Evolutionary conservation across 35 echinoderm and acorn worm species (phyloP).

Genomic region (Holothuria glaberrima): DNA sequence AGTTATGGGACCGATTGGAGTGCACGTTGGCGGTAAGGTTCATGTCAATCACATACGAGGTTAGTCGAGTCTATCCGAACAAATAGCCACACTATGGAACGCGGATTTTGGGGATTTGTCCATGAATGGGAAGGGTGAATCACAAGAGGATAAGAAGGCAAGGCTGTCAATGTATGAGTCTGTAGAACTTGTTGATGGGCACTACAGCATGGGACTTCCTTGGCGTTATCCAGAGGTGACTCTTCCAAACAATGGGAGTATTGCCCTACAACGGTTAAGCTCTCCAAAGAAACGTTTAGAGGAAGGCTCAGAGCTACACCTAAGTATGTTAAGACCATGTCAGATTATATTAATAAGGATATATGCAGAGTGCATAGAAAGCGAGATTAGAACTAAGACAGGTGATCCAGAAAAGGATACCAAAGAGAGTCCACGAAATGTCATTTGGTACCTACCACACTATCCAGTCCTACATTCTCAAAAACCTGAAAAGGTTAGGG

Average conservation of each 20-base stretch:
- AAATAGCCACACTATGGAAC: not conserved
- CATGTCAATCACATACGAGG: not conserved
- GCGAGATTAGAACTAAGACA: not conserved
- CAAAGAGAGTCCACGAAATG: not conserved
- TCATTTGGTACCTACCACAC: conserved; percentile 64
- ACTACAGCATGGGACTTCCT: no score
- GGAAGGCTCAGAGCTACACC: conserved; percentile 21
- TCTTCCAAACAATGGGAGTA: conserved; percentile 17
- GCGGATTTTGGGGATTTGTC: not conserved
- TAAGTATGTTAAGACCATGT: conserved; percentile 39
- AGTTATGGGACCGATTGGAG: conserved; percentile 6
- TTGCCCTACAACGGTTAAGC: conserved; percentile 33
- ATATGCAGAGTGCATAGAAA: conserved; percentile 13
- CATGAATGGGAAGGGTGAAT: not conserved
- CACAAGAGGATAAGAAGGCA: no score
- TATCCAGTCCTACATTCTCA: conserved; percentile 46
- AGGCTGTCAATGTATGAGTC: no score
- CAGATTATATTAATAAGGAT: conserved; percentile 9
- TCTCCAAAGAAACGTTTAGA: conserved; percentile 28
- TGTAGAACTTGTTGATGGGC: no score
- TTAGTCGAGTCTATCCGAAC: not conserved
- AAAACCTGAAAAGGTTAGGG: conserved; percentile 54
- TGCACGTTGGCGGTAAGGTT: not conserved
- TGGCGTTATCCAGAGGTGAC: no score
- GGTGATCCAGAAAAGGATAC: not conserved